phyloP scores from a whole-genome alignment of 2,113 vertebrate species.

The Pelecanoides urinatrix region DNA sequence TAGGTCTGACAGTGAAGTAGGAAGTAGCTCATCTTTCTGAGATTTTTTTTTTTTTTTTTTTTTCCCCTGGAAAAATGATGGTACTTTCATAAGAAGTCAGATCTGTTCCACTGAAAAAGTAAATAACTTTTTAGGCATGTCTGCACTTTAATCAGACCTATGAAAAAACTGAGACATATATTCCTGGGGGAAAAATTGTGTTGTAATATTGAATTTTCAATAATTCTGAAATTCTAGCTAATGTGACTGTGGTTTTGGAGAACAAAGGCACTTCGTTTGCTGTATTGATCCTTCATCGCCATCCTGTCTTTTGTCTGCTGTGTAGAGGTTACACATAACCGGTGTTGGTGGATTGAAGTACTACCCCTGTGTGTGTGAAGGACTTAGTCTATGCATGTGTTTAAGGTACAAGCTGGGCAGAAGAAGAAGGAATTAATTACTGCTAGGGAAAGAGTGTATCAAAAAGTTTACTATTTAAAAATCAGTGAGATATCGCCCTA shows the following conservation, averaged over 20 bases:
- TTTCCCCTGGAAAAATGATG: not conserved
- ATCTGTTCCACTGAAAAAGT: not conserved
- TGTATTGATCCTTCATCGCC: not conserved
- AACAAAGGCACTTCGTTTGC: not conserved
- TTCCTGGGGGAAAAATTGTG: not conserved
- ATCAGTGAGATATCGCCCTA: not conserved
- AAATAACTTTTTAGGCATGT: not conserved
- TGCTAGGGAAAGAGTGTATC: not conserved
- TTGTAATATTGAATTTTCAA: not conserved
- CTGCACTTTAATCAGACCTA: not conserved
- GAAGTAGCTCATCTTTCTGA: not conserved
- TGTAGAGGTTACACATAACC: not conserved
- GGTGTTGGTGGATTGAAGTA: fast-evolving
- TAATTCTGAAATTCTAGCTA: not conserved
- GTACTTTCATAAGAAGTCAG: not conserved
- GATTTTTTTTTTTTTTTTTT: not conserved
- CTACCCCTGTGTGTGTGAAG: not conserved
- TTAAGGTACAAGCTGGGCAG: not conserved
- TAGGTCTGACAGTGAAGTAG: not conserved
- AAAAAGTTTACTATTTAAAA: not conserved
- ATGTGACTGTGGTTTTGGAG: not conserved
- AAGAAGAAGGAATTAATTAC: not conserved
- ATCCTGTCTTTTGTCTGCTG: not conserved
- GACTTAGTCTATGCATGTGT: not conserved
- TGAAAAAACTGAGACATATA: not conserved